These are phyloP conservation scores for Apeltes quadracus DNA, from an alignment of 2,113 vertebrate species.

Conservation along the genomic window DNA sequence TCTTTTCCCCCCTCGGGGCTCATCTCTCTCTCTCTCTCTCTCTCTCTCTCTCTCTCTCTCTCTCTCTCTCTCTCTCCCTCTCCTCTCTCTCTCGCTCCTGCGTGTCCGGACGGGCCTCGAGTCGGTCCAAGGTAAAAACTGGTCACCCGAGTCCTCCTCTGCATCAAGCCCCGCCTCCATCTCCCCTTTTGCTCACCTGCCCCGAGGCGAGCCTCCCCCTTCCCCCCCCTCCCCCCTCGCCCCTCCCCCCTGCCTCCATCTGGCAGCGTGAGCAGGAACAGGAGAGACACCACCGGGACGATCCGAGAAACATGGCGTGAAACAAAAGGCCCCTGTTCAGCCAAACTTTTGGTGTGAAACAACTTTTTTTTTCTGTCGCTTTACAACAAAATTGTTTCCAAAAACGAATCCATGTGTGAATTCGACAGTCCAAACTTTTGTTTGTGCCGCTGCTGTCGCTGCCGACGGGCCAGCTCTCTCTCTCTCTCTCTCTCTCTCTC, in stretches of 20 bases:
- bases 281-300: slow-evolving; percentile 48
- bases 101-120: slow-evolving; percentile 73
- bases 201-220: slow-evolving; percentile 45
- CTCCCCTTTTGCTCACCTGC: slow-evolving; percentile 73
- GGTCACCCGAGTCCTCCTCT: slow-evolving; percentile 75
- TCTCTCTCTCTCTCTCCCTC: slow-evolving; percentile 38
- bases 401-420: slow-evolving; percentile 32
- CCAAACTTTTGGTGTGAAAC: slow-evolving; percentile 49
- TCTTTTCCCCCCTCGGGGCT: slow-evolving; percentile 49
- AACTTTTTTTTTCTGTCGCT: slow-evolving; percentile 49
- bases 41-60: slow-evolving; percentile 21
- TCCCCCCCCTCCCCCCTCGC: slow-evolving; percentile 42
- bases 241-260: slow-evolving; percentile 48
- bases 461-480: slow-evolving; percentile 49
- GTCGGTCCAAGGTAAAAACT: slow-evolving; percentile 76
- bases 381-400: slow-evolving; percentile 39
- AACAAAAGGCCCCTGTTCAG: slow-evolving; percentile 61
- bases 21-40: slow-evolving; percentile 29
- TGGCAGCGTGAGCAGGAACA: slow-evolving; percentile 54
- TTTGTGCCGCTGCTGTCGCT: slow-evolving; percentile 52
- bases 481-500: no score
- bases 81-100: slow-evolving; percentile 43
- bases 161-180: slow-evolving; percentile 60
- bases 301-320: slow-evolving; percentile 53
- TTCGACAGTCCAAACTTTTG: slow-evolving; percentile 63